Conservation (phyloP, 2,797 vertebrate species). For the Neosalanx taihuensis region DNA sequence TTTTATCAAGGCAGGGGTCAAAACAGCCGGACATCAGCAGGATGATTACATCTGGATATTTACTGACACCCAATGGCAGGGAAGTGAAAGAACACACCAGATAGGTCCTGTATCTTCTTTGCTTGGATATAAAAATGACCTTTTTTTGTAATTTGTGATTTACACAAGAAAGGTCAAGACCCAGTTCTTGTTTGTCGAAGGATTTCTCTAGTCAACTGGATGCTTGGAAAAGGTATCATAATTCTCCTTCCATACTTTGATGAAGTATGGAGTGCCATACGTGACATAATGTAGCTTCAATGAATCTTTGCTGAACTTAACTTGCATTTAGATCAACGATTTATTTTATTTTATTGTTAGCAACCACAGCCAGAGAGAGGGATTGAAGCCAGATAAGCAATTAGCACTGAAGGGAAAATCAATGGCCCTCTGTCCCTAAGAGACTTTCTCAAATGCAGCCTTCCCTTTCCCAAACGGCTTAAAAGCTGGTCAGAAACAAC, state of each 20-base stretch:
- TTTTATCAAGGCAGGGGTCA: not conserved
- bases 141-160: too few relatives aligned
- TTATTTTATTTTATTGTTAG: slow-evolving; percentile 30
- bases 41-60: slow-evolving; percentile 25
- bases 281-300: not conserved
- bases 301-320: slow-evolving; percentile 10
- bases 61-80: slow-evolving; percentile 36
- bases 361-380: slow-evolving; percentile 61
- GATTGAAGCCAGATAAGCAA: slow-evolving; percentile 74
- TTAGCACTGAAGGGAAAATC: slow-evolving; percentile 86
- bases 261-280: not conserved
- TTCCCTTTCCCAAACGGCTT: slow-evolving; percentile 72
- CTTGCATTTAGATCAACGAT: slow-evolving; percentile 24
- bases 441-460: slow-evolving; percentile 77
- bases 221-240: not conserved
- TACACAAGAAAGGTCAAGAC: not conserved
- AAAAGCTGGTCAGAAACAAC: slow-evolving; percentile 31
- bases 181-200: not conserved
- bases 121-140: not conserved
- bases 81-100: not conserved
- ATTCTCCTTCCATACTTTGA: not conserved
- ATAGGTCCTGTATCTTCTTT: not conserved
- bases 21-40: not conserved
- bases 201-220: not conserved
- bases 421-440: slow-evolving; percentile 75